Percentiles rank a stretch among this genome's conserved stretches.
Evolutionary conservation across 2,113 vertebrate genomes (phyloP).

Genomic region (Cacatua alba): DNA sequence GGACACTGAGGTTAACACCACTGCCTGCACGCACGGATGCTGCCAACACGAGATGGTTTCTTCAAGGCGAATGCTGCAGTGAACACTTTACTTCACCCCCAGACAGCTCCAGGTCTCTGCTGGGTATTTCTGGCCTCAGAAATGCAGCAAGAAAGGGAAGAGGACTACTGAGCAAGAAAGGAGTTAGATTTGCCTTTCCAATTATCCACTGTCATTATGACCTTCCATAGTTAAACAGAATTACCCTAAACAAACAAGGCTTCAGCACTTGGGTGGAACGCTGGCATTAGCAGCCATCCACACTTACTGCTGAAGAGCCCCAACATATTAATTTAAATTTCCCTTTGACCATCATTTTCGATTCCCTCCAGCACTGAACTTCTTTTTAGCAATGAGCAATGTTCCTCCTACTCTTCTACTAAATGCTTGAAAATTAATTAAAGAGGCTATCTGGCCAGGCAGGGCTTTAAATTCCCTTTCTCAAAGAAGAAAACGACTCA

Average conservation of each 20-base stretch:
- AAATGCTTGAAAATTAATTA: conserved; percentile 50
- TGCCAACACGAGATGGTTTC: not conserved
- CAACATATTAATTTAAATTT: conserved; percentile 35
- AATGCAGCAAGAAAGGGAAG: not conserved
- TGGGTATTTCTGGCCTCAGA: not conserved
- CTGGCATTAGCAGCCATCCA: not conserved
- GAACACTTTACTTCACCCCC: fast-evolving
- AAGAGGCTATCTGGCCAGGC: conserved; percentile 1
- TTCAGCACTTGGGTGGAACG: fast-evolving
- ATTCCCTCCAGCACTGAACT: conserved; percentile 3
- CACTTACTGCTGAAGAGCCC: not conserved
- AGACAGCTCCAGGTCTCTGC: not conserved
- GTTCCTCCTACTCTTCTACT: conserved; percentile 17
- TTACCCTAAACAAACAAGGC: conserved; percentile 20
- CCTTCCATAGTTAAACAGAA: conserved; percentile 5
- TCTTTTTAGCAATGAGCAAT: not conserved
- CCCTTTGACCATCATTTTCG: conserved; percentile 20
- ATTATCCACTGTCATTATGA: not conserved
- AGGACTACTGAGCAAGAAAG: not conserved
- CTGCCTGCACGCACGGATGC: not conserved
- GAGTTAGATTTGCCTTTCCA: not conserved
- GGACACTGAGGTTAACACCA: fast-evolving
- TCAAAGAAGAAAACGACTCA: not conserved
- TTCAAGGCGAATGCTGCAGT: fast-evolving
- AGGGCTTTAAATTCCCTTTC: conserved; percentile 10